Base-by-base conservation (phyloP, 2,113 vertebrate genomes). In the Colius striatus region DNA sequence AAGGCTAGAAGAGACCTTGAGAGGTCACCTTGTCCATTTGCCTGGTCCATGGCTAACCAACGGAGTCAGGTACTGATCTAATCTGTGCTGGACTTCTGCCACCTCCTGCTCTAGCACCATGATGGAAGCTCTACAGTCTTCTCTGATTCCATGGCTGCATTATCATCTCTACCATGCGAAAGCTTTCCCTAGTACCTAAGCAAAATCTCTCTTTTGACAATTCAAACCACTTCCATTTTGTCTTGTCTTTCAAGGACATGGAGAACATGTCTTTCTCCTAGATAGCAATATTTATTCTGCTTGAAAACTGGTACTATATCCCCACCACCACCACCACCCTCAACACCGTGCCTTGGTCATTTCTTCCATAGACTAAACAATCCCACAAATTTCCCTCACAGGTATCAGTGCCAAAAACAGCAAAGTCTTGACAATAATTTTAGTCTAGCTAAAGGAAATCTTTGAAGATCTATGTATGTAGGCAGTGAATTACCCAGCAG, bases 381-480 rank as follows among this genome's bases (percentile, higher is more conserved):
- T 47, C 26, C 27, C 55, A 80, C 50, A 73, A 26, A 73, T 22
- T 80, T 84, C 16, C 38, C 47, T 84, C 23, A 55, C 17, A 62
- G 54, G 10, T 30, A 36, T 48, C 32, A 41, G 32, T 63, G 63
- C 79, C 84, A 95, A 95, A 95, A 95, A 47, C 61, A 92, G 38
- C 75, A 78, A 85, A 91, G 32, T 13, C 65, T 68, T 89, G 65
- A 84, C 38, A 87, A 72, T 34, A 36, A 76, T 30, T 38, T 67
- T 25, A 90, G 75, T 55, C 29, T 47, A 30, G 47, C 41, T 38
- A 21, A 78, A 78, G 18, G 8, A 30, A 92, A 73, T 14, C 26
- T 76, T 38, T 87, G 66, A 68, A 45, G 51, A 67, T 27, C 17
- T 70, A 2, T 34, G 8, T 26, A 54, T 47, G 23, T 16, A 72